Base-by-base conservation (phyloP, 1,140 invertebrate species). In the Drosophila carrolli region DNA sequence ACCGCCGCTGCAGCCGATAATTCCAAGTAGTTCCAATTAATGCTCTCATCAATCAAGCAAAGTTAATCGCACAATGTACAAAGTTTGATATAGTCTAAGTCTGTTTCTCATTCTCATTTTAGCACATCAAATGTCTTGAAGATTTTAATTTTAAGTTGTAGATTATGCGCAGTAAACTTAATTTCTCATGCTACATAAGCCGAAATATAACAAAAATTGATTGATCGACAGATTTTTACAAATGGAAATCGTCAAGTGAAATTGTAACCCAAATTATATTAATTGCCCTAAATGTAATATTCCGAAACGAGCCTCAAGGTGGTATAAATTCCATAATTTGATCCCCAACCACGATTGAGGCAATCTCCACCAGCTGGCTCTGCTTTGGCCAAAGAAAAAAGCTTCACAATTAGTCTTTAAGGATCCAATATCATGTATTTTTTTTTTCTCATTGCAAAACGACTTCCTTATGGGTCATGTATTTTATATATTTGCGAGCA, bases 41-140 rank as follows among this genome's bases (percentile, higher is more conserved):
- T 41, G 48, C 51, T 46, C 29, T 40, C 4, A 43, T 27, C 16
- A 35, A 41, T 63, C 50, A 54, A 23, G 43, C 32, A 14, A 57
- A 38, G n/a, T 38, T 38, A 23, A 56, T 27, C 51, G 54, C 65
- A 50, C 66, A 71, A 16, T 72, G 68, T 72, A 72, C 53, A 72
- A 50, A 58, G 53, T 71, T 58, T 41, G n/a, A 41, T 71, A 41
- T 50, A 71, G 44, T 13, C 19, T 58, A 71, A 71, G 53, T 35
- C 65, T 56, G 35, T 50, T 58, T 29, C 55, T 48, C 44, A 35
- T n/a, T 48, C 51, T 29, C 9, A 9, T n/a, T 54, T 70, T 29
- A 57, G 14, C 23, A 35, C 68, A 71, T 70, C 32, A 58, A 72
- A 72, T 72, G 68, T 71, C 37, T 13, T 71, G 37, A 40, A 71